Base-by-base conservation (phyloP, 2,113 vertebrate species). In the Orycteropus afer region DNA sequence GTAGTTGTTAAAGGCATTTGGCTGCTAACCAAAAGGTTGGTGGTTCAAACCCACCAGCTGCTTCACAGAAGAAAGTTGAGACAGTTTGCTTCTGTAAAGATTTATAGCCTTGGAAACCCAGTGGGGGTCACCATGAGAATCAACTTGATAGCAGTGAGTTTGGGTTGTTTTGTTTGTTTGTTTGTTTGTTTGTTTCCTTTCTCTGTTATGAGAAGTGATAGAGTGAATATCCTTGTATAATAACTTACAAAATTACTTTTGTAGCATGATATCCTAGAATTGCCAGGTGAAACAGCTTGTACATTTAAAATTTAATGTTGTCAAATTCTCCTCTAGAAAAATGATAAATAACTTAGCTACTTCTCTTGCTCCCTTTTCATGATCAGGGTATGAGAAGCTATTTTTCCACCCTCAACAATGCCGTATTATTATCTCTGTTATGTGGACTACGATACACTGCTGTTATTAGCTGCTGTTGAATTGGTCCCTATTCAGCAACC, bases 241-340 rank as follows among this genome's bases (percentile, higher is more conserved):
- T 45, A 34, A n/a, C 14, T 9, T 88, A 18, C 53, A 25, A 4
- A 3, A 51, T 78, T 86, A 51, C 2, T 92, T 89, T 92, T 80
- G 27, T 76, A 82, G 13, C 14, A 65, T 53, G 74, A 92, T 74
- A 47, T 86, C 37, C 77, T 89, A 47, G 40, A 83, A 95, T 92
- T 94, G 86, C 47, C 40, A 79, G n/a, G 32, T 79, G n/a, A 88
- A 78, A 84, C 27, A 15, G 13, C 85, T 88, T 90, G 32, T 87
- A 34, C 49, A 55, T 90, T 95, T 89, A 51, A 47, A 73, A 82
- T 88, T 80, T 92, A 27, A 34, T 92, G 37, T 27, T 80, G 25
- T 40, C 74, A 90, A 61, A 51, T 49, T 25, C 32, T 1, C 7
- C 23, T 32, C 22, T 1, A 25, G 59, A 57, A 90, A 85, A 7